Evolutionary conservation across 2,888 invertebrate genomes (phyloP).

Genomic region (Xiphydria camelus): DNA sequence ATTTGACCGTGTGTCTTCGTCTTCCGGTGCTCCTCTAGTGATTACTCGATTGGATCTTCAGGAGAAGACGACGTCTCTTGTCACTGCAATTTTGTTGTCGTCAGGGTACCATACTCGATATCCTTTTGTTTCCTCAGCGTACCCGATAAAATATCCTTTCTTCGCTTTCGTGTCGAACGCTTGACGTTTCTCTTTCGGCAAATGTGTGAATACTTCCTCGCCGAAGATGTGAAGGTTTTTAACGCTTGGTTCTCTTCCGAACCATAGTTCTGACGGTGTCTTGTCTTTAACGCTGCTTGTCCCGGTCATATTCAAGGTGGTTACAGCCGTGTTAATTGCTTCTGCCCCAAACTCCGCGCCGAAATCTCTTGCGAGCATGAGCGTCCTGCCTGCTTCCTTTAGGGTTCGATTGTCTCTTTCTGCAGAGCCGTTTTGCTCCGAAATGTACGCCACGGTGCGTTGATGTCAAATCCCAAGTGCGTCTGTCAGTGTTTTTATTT

Average conservation of each 20-base stretch:
- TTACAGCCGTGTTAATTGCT: conserved; percentile 12
- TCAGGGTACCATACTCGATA: conserved; percentile 10
- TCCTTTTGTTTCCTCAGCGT: conserved; percentile 13
- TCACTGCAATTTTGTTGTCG: conserved; percentile 4
- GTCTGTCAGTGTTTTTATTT: background rate
- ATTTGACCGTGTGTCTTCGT: too few species aligned
- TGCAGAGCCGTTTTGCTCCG: conserved; percentile 21
- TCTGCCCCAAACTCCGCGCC: conserved; percentile 21
- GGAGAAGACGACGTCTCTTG: conserved; percentile 19
- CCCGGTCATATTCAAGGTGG: conserved; percentile 10
- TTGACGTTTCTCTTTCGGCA: conserved; percentile 13
- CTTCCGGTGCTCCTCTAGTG: too few species aligned
- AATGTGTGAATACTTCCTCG: conserved; percentile 7
- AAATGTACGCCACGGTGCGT: conserved; percentile 13
- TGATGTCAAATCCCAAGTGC: conserved; percentile 10
- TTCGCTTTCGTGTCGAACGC: conserved; percentile 12
- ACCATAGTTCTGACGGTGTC: conserved; percentile 18
- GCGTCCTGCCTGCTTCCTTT: conserved; percentile 13
- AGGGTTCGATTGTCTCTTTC: conserved; percentile 23
- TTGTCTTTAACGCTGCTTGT: conserved; percentile 9
- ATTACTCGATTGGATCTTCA: too few species aligned
- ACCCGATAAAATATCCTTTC: conserved; percentile 20
- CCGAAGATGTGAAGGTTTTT: conserved; percentile 16
- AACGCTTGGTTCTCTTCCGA: conserved; percentile 3
- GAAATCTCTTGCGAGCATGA: conserved; percentile 10